phyloP scores from a whole-genome alignment of 2,888 invertebrate species.

The Aethes cnicana region DNA sequence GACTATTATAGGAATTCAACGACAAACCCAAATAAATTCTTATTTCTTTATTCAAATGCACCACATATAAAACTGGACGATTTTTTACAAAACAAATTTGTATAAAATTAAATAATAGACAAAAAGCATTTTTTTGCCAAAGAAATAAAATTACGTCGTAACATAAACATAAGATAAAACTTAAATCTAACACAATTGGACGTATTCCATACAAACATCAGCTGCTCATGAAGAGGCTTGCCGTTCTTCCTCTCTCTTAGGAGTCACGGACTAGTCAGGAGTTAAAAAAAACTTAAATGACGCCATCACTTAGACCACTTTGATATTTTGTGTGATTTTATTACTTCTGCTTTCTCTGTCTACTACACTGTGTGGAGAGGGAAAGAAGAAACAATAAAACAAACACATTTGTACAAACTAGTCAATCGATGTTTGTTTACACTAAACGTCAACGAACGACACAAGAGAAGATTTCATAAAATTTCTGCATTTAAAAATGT shows the following conservation, averaged over 20 bases:
- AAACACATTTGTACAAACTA: no score
- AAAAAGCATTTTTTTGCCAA: slow-evolving; percentile 32
- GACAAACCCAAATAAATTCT: slow-evolving; percentile 32
- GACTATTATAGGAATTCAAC: slow-evolving; percentile 19
- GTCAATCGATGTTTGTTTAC: no score
- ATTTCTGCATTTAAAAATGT: slow-evolving; percentile 7
- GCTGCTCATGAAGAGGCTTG: background rate
- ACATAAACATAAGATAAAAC: slow-evolving; percentile 39
- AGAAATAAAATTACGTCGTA: slow-evolving; percentile 34
- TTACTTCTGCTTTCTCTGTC: no score
- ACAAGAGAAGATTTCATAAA: no score
- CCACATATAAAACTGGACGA: slow-evolving; percentile 40
- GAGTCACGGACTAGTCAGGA: background rate
- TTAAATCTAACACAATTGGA: slow-evolving; percentile 35
- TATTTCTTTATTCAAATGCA: slow-evolving; percentile 31
- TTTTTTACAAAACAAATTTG: slow-evolving; percentile 39
- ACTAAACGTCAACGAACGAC: no score
- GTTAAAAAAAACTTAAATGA: background rate
- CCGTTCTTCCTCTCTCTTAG: background rate
- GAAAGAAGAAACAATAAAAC: no score
- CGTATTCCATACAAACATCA: slow-evolving; percentile 6
- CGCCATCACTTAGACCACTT: background rate
- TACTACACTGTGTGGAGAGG: no score
- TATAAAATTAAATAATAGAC: slow-evolving; percentile 36
- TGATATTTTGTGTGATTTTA: background rate